Percentiles rank a stretch among this genome's conserved stretches.
Evolutionary conservation across 2,113 vertebrate genomes (phyloP).

Genomic region (Harpagus bidentatus): DNA sequence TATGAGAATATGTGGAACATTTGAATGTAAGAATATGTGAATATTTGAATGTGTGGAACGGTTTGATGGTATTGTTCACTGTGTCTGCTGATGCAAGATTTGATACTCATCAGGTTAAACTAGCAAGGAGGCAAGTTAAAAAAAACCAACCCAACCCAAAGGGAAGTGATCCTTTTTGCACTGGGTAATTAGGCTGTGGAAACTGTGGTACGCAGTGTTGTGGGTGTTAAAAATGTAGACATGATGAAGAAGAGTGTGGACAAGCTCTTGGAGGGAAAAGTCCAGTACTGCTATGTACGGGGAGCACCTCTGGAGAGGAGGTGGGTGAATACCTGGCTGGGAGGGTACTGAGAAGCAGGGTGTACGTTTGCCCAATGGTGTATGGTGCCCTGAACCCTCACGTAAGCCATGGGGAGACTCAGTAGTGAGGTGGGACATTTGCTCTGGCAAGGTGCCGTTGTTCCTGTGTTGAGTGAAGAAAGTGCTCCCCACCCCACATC

Average conservation of each 20-base stretch:
- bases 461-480: neutral
- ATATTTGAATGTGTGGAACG: neutral
- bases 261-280: neutral
- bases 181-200: neutral
- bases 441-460: neutral
- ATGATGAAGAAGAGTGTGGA: no score
- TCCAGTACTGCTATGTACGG: rapidly evolving
- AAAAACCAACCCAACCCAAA: rapidly evolving
- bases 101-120: neutral
- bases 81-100: neutral
- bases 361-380: neutral
- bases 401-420: neutral
- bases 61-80: neutral
- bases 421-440: neutral
- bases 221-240: neutral
- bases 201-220: neutral
- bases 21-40: neutral
- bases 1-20: neutral
- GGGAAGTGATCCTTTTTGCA: neutral
- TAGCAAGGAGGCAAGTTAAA: neutral
- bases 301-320: neutral
- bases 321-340: rapidly evolving
- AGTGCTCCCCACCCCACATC: rapidly evolving
- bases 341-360: neutral
- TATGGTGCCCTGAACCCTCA: neutral